These are phyloP conservation scores for Perca flavescens DNA, from an alignment of 2,113 vertebrate species.

Conservation along the genomic window DNA sequence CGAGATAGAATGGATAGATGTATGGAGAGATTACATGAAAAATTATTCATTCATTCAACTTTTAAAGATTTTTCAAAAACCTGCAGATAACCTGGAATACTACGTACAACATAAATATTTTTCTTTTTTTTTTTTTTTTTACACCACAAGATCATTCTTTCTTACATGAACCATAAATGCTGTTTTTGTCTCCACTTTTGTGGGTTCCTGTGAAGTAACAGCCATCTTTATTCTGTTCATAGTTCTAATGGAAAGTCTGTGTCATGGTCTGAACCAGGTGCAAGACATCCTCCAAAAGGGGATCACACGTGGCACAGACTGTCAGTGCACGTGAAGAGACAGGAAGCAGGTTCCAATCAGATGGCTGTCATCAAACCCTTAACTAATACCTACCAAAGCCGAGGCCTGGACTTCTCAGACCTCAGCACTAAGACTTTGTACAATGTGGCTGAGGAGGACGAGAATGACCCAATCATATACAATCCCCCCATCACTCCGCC, in stretches of 20 bases:
- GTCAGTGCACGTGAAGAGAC: conserved; percentile 97
- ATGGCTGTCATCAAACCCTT: conserved; percentile 99
- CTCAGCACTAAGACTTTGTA: conserved; percentile 94
- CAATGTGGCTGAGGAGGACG: conserved; percentile 93
- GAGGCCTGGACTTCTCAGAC: conserved; percentile 92
- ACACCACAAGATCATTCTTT: background rate
- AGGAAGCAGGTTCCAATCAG: conserved; percentile 96
- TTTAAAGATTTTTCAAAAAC: background rate
- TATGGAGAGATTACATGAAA: background rate
- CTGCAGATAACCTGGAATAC: conserved; percentile 56
- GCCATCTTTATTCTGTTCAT: conserved; percentile 95
- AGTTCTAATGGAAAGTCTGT: conserved; percentile 99
- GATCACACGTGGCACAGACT: conserved; percentile 98
- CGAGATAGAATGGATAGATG: background rate
- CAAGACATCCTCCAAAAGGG: conserved; percentile 95
- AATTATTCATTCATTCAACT: background rate
- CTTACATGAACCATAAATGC: conserved; percentile 78
- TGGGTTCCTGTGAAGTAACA: conserved; percentile 84
- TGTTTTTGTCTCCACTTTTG: conserved; percentile 71
- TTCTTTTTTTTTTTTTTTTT: background rate
- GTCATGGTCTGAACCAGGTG: conserved; percentile 99
- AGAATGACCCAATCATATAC: conserved; percentile 83
- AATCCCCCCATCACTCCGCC: conserved; percentile 88
- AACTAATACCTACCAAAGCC: conserved; percentile 92
- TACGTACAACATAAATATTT: background rate